Percentiles rank a stretch among this genome's conserved stretches.
Evolutionary conservation across 2,797 vertebrate species (phyloP).

Genomic region (Microhierax caerulescens): DNA sequence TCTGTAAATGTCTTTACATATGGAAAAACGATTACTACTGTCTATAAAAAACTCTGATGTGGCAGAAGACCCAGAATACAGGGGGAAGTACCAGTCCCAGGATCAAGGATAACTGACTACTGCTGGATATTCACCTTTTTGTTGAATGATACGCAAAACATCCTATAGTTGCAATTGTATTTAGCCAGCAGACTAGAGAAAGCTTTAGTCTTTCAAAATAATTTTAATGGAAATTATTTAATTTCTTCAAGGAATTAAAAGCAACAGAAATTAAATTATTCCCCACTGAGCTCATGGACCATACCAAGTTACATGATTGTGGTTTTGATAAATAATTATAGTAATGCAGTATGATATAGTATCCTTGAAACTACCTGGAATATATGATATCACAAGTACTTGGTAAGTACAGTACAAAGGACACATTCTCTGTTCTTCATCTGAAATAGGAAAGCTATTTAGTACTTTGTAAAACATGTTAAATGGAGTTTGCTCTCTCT

Average conservation of each 20-base stretch:
- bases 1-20: background rate
- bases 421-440: constrained; percentile 10
- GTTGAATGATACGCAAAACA: background rate
- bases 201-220: background rate
- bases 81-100: background rate
- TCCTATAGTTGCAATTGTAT: background rate
- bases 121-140: background rate
- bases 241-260: constrained; percentile 7
- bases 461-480: constrained; percentile 75
- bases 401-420: constrained; percentile 36
- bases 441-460: constrained; percentile 72
- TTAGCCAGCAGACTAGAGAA: background rate
- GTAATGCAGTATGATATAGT: background rate
- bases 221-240: background rate
- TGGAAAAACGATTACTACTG: background rate
- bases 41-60: background rate
- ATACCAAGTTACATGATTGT: background rate
- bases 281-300: background rate
- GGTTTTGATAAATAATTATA: constrained; percentile 4
- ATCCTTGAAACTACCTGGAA: constrained; percentile 16
- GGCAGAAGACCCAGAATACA: background rate
- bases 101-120: background rate
- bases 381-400: constrained; percentile 20
- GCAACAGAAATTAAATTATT: background rate
- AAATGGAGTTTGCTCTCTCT: constrained; percentile 74